Percentiles rank a stretch among this genome's conserved stretches.
Conservation (phyloP, 2,888 invertebrate species). For the Chrysodeixis includens region DNA sequence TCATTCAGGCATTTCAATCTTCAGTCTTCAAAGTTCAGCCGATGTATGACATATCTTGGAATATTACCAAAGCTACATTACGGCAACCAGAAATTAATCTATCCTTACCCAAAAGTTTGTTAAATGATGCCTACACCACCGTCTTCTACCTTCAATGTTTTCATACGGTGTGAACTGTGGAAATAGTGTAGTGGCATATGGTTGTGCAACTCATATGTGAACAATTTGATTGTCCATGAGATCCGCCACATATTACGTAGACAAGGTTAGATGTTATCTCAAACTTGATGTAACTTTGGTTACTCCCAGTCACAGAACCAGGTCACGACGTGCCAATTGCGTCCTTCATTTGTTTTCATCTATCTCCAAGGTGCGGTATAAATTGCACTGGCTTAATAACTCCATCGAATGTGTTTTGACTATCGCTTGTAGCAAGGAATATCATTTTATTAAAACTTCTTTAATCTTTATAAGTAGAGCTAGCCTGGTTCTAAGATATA, state of each 20-base stretch:
- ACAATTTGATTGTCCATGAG: constrained; percentile 28
- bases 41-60: too few relatives aligned
- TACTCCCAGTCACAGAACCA: constrained; percentile 18
- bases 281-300: constrained; percentile 26
- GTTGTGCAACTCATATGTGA: constrained; percentile 27
- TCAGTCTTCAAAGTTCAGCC: too few relatives aligned
- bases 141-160: too few relatives aligned
- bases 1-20: too few relatives aligned
- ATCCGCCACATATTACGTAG: constrained; percentile 23
- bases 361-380: not conserved
- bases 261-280: constrained; percentile 38
- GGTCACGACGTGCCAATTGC: constrained; percentile 29
- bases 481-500: constrained; percentile 33
- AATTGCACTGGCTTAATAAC: not conserved
- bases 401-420: not conserved
- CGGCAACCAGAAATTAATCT: too few relatives aligned
- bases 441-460: not conserved
- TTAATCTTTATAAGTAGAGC: not conserved
- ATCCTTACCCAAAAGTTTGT: too few relatives aligned
- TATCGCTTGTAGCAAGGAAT: not conserved
- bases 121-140: too few relatives aligned
- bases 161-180: not conserved
- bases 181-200: constrained; percentile 11
- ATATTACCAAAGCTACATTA: too few relatives aligned
- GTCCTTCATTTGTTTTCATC: constrained; percentile 13